These are phyloP conservation scores for Epirrhoe alternata DNA, from an alignment of 2,888 invertebrate species.

Conservation along the genomic window DNA sequence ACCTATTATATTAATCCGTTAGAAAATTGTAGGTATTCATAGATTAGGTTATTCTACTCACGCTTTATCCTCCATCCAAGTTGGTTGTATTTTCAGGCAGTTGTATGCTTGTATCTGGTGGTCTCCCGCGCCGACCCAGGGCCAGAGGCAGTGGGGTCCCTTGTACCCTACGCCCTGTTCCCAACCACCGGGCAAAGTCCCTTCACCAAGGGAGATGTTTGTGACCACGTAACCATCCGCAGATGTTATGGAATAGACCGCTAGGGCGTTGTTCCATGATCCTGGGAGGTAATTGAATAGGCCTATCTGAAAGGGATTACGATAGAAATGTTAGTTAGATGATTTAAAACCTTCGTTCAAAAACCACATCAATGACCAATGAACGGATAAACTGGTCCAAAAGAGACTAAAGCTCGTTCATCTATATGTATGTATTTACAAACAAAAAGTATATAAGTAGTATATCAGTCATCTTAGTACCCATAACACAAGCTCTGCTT, in stretches of 20 bases:
- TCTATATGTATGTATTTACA: too few relatives aligned
- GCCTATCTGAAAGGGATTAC: conserved; percentile 65
- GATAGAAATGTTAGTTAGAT: not conserved
- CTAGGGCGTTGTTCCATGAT: conserved; percentile 73
- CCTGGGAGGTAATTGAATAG: conserved; percentile 68
- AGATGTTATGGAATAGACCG: conserved; percentile 62
- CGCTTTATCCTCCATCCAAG: conserved; percentile 91
- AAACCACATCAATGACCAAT: too few relatives aligned
- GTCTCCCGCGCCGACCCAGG: conserved; percentile 88
- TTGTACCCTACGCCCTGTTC: conserved; percentile 66
- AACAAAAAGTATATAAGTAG: too few relatives aligned
- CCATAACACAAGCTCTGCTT: too few relatives aligned
- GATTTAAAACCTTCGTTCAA: not conserved
- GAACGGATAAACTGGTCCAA: too few relatives aligned
- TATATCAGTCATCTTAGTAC: too few relatives aligned
- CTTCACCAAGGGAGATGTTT: conserved; percentile 82
- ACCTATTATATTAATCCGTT: too few relatives aligned
- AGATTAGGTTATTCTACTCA: conserved; percentile 51
- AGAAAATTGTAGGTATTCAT: too few relatives aligned
- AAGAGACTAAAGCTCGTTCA: too few relatives aligned
- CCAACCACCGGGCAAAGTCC: conserved; percentile 87
- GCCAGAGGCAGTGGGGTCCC: conserved; percentile 86
- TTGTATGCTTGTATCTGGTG: conserved; percentile 86
- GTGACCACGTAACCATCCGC: conserved; percentile 79
- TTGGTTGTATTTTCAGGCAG: conserved; percentile 92